Evolutionary conservation across 2,888 invertebrate genomes (phyloP).

Genomic region (Stenotaenia linearis): DNA sequence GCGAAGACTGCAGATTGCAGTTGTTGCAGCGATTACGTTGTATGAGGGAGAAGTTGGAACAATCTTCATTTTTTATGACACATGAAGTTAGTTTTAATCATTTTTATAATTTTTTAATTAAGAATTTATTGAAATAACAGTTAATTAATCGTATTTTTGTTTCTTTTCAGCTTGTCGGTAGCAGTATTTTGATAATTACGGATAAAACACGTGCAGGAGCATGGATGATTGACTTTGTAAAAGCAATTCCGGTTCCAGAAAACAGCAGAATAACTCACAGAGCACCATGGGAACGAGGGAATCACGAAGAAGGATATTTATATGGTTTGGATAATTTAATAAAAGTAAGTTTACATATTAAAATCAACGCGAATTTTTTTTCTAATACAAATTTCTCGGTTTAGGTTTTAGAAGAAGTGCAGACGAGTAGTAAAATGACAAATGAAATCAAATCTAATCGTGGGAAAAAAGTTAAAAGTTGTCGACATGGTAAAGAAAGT

Average conservation of each 20-base stretch:
- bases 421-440: neutral
- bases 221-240: slow-evolving; percentile 97
- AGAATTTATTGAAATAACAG: neutral
- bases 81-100: slow-evolving; percentile 82
- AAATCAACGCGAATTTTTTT: too few relatives aligned
- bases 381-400: neutral
- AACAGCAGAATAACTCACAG: slow-evolving; percentile 69
- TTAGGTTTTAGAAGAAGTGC: neutral
- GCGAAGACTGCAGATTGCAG: slow-evolving; percentile 58
- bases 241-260: slow-evolving; percentile 70
- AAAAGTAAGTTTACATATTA: too few relatives aligned
- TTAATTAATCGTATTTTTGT: slow-evolving; percentile 5
- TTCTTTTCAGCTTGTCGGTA: slow-evolving; percentile 65
- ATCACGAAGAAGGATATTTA: slow-evolving; percentile 92
- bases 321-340: slow-evolving; percentile 89
- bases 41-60: slow-evolving; percentile 71
- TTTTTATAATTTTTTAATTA: neutral
- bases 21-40: slow-evolving; percentile 68
- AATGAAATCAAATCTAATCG: neutral
- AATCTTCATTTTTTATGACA: slow-evolving; percentile 67
- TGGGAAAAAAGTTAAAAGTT: too few relatives aligned
- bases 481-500: neutral
- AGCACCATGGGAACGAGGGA: slow-evolving; percentile 80
- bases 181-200: slow-evolving; percentile 88
- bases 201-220: slow-evolving; percentile 81